Conservation (phyloP, 2,113 vertebrate species). For the Notothenia rossii region DNA sequence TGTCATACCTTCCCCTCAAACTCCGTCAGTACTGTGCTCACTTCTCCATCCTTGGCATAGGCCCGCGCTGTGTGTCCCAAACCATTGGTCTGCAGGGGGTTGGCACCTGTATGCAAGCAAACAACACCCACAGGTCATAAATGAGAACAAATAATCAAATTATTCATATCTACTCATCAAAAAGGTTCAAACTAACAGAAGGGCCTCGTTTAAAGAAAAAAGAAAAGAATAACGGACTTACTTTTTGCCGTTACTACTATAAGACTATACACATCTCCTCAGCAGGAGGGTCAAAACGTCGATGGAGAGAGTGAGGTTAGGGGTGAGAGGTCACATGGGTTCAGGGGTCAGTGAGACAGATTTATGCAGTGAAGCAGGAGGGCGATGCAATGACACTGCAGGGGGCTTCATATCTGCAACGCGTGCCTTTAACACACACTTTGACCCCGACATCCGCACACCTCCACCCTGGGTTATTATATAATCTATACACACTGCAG, state of each 20-base stretch:
- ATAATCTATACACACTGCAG: conserved; percentile 49
- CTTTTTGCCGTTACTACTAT: background rate
- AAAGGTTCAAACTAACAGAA: background rate
- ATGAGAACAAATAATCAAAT: background rate
- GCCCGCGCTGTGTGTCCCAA: conserved; percentile 91
- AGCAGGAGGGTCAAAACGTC: conserved; percentile 52
- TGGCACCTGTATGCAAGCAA: conserved; percentile 87
- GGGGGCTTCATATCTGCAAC: conserved; percentile 76
- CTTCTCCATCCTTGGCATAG: conserved; percentile 93
- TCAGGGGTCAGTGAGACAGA: conserved; percentile 71
- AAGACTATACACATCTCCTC: conserved; percentile 29
- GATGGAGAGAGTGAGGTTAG: conserved; percentile 33
- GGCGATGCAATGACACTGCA: conserved; percentile 35
- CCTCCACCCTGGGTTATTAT: conserved; percentile 37
- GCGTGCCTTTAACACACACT: conserved; percentile 59
- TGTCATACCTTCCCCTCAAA: conserved; percentile 88
- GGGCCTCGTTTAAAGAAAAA: background rate
- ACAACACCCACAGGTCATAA: background rate
- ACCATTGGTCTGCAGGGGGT: conserved; percentile 91
- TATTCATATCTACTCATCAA: background rate
- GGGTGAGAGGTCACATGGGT: conserved; percentile 68
- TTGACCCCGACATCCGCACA: conserved; percentile 51
- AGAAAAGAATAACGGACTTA: background rate
- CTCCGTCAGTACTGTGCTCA: conserved; percentile 86
- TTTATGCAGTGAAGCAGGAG: conserved; percentile 53